Base-by-base conservation (phyloP, 2,888 invertebrate genomes). In the Cephus spinipes region DNA sequence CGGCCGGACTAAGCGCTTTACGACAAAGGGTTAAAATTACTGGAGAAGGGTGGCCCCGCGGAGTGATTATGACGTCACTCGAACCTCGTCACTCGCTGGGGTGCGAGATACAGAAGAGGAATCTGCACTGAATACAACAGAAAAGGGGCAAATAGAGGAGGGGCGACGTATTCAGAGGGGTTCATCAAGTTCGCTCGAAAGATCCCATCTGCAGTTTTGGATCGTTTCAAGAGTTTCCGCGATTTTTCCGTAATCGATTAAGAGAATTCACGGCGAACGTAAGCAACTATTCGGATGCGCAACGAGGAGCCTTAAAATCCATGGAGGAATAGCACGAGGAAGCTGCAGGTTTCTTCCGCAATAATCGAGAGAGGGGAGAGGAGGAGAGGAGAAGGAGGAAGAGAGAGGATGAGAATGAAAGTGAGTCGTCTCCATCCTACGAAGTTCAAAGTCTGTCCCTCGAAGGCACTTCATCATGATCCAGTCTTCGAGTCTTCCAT, bases 401-500 rank as follows among this genome's bases (percentile, higher is more conserved):
- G 40, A 15, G 15, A 23, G 9, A 6, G 12, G 36, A 15, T 15
- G 9, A 55, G 55, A 23, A 55, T 55, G 55, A 55, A 9, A 55
- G 23, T 23, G 55, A 55, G 55, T 23, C 55, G 23, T 23, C 55
- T 23, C 55, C 23, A 71, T 71, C 32, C 31, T 36, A 75, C 11
- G 55, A 78, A 84, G 83, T 81, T 85, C 84, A 84, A 85, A 82
- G 82, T 77, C 77, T 73, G 40, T 82, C 81, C 55, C 74, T 36
- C 78, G 33, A 40, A 77, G 79, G 73, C 77, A 80, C 79, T 74
- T 77, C 77, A 75, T 82, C 82, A 79, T 82, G 82, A 83, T 80
- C 85, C 78, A 68, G 68, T 77, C 78, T 77, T 77, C 74, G 74
- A 73, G 73, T 76, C 79, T 77, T 76, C 80, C 36, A 30, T 12